A percentile compares a stretch with the other conserved stretches of the same genome.
phyloP scores from a whole-genome alignment of 1,140 invertebrate species.

The Caenorhabditis latens region DNA sequence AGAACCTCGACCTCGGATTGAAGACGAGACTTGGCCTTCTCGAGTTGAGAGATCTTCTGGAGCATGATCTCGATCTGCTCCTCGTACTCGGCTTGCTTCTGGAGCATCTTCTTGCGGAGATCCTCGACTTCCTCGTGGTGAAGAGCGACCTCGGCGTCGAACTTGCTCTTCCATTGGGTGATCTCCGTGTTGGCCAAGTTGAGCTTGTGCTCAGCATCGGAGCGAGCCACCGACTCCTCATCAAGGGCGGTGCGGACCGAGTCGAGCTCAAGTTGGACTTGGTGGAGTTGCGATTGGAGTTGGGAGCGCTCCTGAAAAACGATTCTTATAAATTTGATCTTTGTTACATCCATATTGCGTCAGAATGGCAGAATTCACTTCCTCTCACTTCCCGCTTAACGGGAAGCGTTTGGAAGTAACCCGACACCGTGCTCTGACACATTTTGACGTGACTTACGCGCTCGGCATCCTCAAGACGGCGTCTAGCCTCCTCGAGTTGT shows the following conservation, averaged over 20 bases:
- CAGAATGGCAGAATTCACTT: background rate
- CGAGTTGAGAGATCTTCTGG: constrained; percentile 88
- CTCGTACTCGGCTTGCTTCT: constrained; percentile 92
- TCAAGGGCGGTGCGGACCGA: constrained; percentile 90
- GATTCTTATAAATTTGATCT: background rate
- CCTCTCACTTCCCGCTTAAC: too few species aligned
- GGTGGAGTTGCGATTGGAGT: constrained; percentile 88
- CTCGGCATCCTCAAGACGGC: constrained; percentile 93
- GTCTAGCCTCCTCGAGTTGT: constrained; percentile 91
- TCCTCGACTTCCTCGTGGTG: constrained; percentile 88
- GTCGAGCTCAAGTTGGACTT: constrained; percentile 92
- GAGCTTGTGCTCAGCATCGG: constrained; percentile 93
- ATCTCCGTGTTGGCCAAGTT: constrained; percentile 91
- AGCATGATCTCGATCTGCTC: constrained; percentile 92
- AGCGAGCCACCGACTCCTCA: constrained; percentile 92
- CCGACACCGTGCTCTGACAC: background rate
- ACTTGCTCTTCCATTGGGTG: constrained; percentile 90
- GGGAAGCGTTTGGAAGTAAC: background rate
- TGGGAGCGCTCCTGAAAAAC: constrained; percentile 84
- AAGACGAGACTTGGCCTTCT: constrained; percentile 90
- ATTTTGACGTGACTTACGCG: constrained; percentile 80
- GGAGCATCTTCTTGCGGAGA: constrained; percentile 82
- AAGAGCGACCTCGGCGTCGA: constrained; percentile 87
- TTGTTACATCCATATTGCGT: background rate
- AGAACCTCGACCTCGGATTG: constrained; percentile 95